Evolutionary conservation across 2,888 invertebrate genomes (phyloP).

Genomic region (Encarsia formosa): DNA sequence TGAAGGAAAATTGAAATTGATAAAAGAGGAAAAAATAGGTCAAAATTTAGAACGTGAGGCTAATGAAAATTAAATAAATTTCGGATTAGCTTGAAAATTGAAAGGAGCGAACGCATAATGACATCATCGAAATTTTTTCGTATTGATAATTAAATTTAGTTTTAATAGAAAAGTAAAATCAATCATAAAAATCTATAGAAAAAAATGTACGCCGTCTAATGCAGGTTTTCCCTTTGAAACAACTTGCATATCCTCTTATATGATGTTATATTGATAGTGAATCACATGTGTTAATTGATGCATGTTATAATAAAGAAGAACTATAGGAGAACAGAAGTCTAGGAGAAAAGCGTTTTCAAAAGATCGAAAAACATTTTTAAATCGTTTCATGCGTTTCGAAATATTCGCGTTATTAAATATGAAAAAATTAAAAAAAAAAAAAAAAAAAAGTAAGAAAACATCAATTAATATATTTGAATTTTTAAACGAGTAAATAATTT

Average conservation of each 20-base stretch:
- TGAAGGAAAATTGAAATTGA: constrained; percentile 2
- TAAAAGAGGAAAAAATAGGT: neutral
- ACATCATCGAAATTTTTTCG: constrained; percentile 24
- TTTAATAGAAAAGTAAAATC: constrained; percentile 6
- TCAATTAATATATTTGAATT: too few relatives aligned
- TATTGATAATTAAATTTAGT: constrained; percentile 12
- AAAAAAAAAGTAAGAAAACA: neutral
- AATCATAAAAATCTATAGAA: constrained; percentile 19
- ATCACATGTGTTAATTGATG: neutral
- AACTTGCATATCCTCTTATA: constrained; percentile 23
- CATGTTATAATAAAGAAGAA: neutral
- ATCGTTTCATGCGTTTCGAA: neutral
- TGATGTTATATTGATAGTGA: constrained; percentile 15
- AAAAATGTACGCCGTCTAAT: constrained; percentile 12
- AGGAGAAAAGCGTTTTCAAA: neutral
- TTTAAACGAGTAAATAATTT: too few relatives aligned
- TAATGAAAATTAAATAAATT: neutral
- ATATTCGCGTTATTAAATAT: neutral
- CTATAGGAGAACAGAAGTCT: neutral
- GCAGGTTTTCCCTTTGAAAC: constrained; percentile 18
- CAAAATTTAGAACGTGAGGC: constrained; percentile 1
- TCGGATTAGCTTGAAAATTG: constrained; percentile 2
- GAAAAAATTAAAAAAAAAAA: constrained; percentile 1
- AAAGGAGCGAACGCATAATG: constrained; percentile 4
- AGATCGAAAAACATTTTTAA: neutral